Base-by-base conservation (phyloP, 2,113 vertebrate genomes). In the Channa maculata region DNA sequence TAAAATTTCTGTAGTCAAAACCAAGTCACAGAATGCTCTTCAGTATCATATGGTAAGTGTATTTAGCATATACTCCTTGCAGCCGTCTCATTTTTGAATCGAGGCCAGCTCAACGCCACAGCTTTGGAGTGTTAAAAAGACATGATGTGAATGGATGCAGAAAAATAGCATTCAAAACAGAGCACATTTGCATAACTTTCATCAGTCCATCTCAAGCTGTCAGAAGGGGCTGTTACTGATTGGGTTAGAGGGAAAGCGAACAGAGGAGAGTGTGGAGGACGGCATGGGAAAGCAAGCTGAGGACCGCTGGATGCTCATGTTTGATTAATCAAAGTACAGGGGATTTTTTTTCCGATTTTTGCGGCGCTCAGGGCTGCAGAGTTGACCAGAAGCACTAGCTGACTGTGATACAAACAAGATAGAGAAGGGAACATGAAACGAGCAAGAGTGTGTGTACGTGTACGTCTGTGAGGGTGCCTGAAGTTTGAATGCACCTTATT, bases 271-370 rank as follows among this genome's bases (percentile, higher is more conserved):
- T 75, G 82, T 74, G 79, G 85, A 86, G 84, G 90, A 86, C 73
- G 10, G 76, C 83, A 74, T 15, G 75, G 75, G 76, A 85, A 84
- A 83, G 75, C 71, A 43, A 80, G 89, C 87, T 78, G 73, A 85
- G 88, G 91, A 88, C 91, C 48, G 66, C 86, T 91, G 92, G 88
- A 92, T 89, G 84, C 88, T 93, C 92, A 95, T 94, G 90, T 93
- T 94, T 94, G 91, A 93, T 92, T 92, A 92, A 94, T 94, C 92
- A 94, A 94, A 93, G 92, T 88, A 63, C 55, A 85, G 78, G 61
- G 43, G 10, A 36, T 57, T 72, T 86, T 74, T 76, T 44, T 62
- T 24, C 24, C 65, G 83, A 80, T 86, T 92, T 92, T 91, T 88
- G 85, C 75, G n/a, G 60, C 53, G 88, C 86, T 92, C 71, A 76